Conservation (phyloP, 2,888 invertebrate species). For the Drosophila anomalipes region DNA sequence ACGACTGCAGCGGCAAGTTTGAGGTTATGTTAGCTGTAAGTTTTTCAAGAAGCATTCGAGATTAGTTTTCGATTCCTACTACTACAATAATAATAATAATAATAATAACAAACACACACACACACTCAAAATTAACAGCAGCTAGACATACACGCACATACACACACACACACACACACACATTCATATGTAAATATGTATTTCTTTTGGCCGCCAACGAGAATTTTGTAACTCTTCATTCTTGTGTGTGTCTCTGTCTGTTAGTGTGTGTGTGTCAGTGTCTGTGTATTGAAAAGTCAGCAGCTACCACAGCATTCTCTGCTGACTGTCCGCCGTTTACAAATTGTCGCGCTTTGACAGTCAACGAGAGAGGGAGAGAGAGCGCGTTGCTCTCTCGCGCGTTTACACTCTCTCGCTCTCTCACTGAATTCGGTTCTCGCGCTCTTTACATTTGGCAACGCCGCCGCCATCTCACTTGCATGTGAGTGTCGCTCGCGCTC, state of each 20-base stretch:
- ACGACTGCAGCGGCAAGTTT: conserved; percentile 84
- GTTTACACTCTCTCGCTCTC: conserved; percentile 20
- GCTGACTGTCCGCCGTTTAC: conserved; percentile 70
- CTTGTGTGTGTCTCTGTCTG: conserved; percentile 16
- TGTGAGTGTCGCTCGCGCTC: conserved; percentile 49
- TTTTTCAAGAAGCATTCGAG: conserved; percentile 51
- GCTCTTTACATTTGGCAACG: conserved; percentile 71
- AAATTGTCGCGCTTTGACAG: conserved; percentile 67
- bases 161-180: conserved; percentile 5
- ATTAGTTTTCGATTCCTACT: conserved; percentile 39
- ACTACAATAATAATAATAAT: conserved; percentile 10
- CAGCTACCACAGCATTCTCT: conserved; percentile 61
- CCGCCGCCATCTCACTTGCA: conserved; percentile 68
- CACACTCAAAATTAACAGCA: conserved; percentile 19
- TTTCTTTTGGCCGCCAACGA: conserved; percentile 6
- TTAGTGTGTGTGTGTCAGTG: not conserved
- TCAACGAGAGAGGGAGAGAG: not conserved
- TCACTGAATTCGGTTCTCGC: conserved; percentile 43
- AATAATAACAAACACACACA: conserved; percentile 16
- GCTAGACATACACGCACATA: conserved; percentile 16
- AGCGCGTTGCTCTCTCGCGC: conserved; percentile 32
- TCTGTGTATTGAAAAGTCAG: conserved; percentile 69
- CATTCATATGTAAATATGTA: not conserved
- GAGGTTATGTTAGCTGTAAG: conserved; percentile 81
- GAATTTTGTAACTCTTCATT: conserved; percentile 63